Percentiles rank a stretch among this genome's conserved stretches.
phyloP scores from a whole-genome alignment of 1,140 invertebrate species.

The Megalonaias nervosa region DNA sequence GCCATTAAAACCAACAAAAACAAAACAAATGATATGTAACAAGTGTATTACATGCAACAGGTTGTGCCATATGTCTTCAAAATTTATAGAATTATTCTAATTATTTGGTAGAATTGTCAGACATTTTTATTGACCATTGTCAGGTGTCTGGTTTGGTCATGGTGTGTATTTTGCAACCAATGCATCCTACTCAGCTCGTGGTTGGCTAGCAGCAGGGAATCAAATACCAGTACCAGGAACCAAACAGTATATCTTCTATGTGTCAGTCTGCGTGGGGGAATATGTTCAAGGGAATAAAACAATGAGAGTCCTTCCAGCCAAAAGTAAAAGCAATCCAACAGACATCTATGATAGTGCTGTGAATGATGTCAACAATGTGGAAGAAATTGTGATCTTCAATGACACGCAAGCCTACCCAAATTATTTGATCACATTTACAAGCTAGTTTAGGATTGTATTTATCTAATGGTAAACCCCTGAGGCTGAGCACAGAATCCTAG shows the following conservation, averaged over 20 bases:
- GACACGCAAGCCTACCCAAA: not conserved
- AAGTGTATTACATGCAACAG: too few species aligned
- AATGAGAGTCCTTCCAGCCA: slow-evolving; percentile 23
- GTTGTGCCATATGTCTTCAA: too few species aligned
- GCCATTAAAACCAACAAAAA: too few species aligned
- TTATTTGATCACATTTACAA: not conserved
- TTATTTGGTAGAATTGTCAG: too few species aligned
- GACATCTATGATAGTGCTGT: not conserved
- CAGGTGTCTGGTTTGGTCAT: slow-evolving; percentile 23
- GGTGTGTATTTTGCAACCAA: slow-evolving; percentile 35
- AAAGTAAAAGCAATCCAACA: slow-evolving; percentile 12
- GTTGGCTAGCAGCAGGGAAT: slow-evolving; percentile 7
- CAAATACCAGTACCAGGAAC: slow-evolving; percentile 5
- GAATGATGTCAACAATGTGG: not conserved
- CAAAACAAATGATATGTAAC: too few species aligned
- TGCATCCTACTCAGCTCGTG: slow-evolving; percentile 26
- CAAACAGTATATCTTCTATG: slow-evolving; percentile 34
- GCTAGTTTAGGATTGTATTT: not conserved
- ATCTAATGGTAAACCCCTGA: too few species aligned
- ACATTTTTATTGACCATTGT: not conserved
- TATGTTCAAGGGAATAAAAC: slow-evolving; percentile 25
- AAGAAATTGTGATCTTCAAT: not conserved
- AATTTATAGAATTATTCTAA: too few species aligned
- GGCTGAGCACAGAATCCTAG: too few species aligned
- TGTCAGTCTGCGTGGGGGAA: slow-evolving; percentile 36